Evolutionary conservation across 2,888 invertebrate genomes (phyloP).

Genomic region (Brachylomia viminalis): DNA sequence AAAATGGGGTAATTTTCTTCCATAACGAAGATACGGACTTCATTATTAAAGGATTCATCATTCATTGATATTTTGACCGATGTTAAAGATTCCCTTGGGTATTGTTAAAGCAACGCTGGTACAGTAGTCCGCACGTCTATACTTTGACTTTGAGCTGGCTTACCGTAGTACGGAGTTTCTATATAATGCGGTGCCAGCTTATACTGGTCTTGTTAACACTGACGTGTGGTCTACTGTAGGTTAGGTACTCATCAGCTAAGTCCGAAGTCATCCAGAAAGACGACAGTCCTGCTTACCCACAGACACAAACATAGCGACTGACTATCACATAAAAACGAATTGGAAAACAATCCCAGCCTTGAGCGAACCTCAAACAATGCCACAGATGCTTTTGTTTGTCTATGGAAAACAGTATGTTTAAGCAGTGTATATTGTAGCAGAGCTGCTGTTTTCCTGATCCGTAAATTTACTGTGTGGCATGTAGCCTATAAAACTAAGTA

Average conservation of each 20-base stretch:
- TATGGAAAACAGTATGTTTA: slow-evolving; percentile 24
- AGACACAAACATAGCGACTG: not conserved
- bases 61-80: not conserved
- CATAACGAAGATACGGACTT: not conserved
- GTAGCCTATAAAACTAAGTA: not conserved
- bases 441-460: slow-evolving; percentile 10
- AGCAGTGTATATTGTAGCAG: slow-evolving; percentile 8
- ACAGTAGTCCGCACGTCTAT: not conserved
- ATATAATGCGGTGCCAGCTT: not conserved
- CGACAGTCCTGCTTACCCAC: not conserved
- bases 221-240: not conserved
- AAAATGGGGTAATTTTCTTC: not conserved
- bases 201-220: not conserved
- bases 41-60: not conserved
- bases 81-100: not conserved
- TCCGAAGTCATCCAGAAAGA: not conserved
- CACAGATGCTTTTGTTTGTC: slow-evolving; percentile 31
- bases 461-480: not conserved
- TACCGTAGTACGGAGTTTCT: not conserved
- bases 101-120: not conserved
- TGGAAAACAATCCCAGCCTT: slow-evolving; percentile 29
- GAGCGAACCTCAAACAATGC: slow-evolving; percentile 18
- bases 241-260: not conserved
- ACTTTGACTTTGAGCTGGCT: not conserved
- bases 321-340: not conserved